Evolutionary conservation across 2,888 invertebrate genomes (phyloP), one percentile per base, ranked within the genome.

Genomic region (Chelonus formosanus): DNA sequence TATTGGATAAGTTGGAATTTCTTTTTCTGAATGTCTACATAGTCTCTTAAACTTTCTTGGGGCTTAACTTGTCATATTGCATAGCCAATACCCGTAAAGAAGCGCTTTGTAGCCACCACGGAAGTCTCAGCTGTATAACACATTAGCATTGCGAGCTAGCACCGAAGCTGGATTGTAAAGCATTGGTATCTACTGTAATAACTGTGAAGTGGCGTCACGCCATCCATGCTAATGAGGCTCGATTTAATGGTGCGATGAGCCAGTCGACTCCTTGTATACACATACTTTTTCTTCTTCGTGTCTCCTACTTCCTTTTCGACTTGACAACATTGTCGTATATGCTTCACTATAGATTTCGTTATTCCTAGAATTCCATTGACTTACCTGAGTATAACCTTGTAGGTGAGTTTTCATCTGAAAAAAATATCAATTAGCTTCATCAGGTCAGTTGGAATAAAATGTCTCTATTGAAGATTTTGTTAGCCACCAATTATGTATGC

Each of bases 121-220:
- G 81, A 81, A 81, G 81, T 81, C 77, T 75, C 71, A 73, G 74
- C 67, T 77, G 76, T 79, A 73, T 75, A 76, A 78, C 77, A 76
- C 81, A 79, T 82, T 81, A 81, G 80, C 81, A 82, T 82, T 80
- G 75, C 80, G 76, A 72, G 76, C 80, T 78, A 79, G 79, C 78
- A 75, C 73, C 78, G 77, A 78, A 77, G 76, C 75, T 75, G 78
- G 79, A 80, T 81, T 81, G 81, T 80, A 79, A 82, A 81, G 81
- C 81, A 76, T 78, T 75, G 80, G 75, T 80, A 79, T 80, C 78
- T 78, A 75, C 79, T 82, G 81, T 82, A 82, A 82, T 82, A 82
- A 82, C 82, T 82, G 82, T 82, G 82, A 81, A 82, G 77, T 72
- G 75, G 74, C 76, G 73, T 70, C 77, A 73, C 74, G 79, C 75